Evolutionary conservation across 2,888 invertebrate species (phyloP).

Genomic region (Panopea generosa): DNA sequence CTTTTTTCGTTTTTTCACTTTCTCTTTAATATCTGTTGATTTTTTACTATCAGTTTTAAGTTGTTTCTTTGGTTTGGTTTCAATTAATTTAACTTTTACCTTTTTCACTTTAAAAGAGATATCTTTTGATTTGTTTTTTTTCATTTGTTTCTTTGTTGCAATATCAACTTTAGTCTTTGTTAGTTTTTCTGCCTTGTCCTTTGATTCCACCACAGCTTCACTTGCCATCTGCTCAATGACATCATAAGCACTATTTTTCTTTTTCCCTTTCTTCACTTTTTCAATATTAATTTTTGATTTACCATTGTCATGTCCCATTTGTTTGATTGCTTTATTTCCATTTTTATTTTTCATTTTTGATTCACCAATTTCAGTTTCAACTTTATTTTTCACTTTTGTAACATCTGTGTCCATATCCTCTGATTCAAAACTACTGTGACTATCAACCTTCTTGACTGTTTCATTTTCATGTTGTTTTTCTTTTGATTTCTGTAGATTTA

Average conservation of each 20-base stretch:
- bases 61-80: not conserved
- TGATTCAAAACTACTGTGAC: conserved; percentile 5
- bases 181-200: not conserved
- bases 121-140: too few species aligned
- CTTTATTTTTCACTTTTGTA: not conserved
- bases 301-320: not conserved
- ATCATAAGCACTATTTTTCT: too few species aligned
- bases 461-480: too few species aligned
- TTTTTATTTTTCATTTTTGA: not conserved
- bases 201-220: not conserved
- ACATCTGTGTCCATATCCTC: not conserved
- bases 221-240: too few species aligned
- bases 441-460: not conserved
- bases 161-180: not conserved
- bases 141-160: too few species aligned
- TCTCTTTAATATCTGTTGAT: conserved; percentile 7
- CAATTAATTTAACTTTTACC: not conserved
- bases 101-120: not conserved
- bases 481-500: too few species aligned
- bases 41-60: not conserved
- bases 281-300: not conserved
- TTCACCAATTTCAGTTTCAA: not conserved
- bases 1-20: conserved; percentile 2
- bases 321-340: not conserved
- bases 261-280: not conserved